These are phyloP conservation scores for Electrophaes corylata DNA, from an alignment of 2,888 invertebrate species.

Conservation along the genomic window DNA sequence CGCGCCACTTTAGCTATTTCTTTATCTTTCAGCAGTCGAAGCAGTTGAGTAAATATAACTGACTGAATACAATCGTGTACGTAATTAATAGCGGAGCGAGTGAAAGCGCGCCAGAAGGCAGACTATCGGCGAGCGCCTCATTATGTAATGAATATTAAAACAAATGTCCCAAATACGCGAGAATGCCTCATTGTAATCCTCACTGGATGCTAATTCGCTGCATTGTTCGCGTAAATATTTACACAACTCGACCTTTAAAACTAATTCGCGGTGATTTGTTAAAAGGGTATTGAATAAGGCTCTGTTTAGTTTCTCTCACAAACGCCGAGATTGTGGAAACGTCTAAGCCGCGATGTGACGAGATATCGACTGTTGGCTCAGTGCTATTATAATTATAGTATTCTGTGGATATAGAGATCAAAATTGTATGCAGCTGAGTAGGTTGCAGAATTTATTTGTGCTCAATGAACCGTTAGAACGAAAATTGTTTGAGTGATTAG, in stretches of 20 bases:
- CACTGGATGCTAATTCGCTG: slow-evolving; percentile 44
- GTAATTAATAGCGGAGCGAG: slow-evolving; percentile 77
- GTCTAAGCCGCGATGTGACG: slow-evolving; percentile 41
- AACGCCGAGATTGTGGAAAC: slow-evolving; percentile 50
- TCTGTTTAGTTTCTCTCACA: slow-evolving; percentile 45
- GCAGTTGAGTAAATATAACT: slow-evolving; percentile 81
- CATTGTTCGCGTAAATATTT: slow-evolving; percentile 51
- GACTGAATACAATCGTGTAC: slow-evolving; percentile 74
- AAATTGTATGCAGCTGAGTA: slow-evolving; percentile 41
- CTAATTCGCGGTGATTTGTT: slow-evolving; percentile 45
- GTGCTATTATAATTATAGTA: slow-evolving; percentile 44
- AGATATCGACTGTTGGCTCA: slow-evolving; percentile 41
- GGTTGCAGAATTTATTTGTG: slow-evolving; percentile 49
- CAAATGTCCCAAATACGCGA: slow-evolving; percentile 73
- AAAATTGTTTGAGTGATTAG: slow-evolving; percentile 52
- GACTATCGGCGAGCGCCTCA: slow-evolving; percentile 67
- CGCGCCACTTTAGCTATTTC: slow-evolving; percentile 72
- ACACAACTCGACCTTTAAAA: slow-evolving; percentile 41
- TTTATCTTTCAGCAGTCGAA: slow-evolving; percentile 79
- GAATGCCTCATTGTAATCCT: slow-evolving; percentile 56
- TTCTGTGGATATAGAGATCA: slow-evolving; percentile 39
- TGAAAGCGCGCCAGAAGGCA: slow-evolving; percentile 73
- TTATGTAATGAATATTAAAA: slow-evolving; percentile 81
- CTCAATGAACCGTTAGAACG: slow-evolving; percentile 55
- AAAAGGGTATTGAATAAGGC: slow-evolving; percentile 46